These are phyloP conservation scores for Asteroscopus sphinx DNA, from an alignment of 2,888 invertebrate species.

Conservation along the genomic window DNA sequence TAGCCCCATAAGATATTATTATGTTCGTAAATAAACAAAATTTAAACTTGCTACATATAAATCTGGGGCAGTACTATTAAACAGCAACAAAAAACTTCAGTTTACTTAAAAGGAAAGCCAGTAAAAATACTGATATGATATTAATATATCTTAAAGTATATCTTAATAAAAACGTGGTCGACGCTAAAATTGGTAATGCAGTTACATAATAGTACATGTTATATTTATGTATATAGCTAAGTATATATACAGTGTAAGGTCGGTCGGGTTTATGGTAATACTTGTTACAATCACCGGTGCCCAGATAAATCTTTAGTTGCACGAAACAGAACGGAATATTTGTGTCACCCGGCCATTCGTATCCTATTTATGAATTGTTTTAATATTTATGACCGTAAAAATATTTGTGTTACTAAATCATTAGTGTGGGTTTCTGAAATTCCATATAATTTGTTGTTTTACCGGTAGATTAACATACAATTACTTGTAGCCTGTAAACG, in stretches of 20 bases:
- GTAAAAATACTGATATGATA: conserved; percentile 16
- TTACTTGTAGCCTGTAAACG: too few relatives aligned
- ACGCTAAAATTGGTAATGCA: conserved; percentile 31
- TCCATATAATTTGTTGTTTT: too few relatives aligned
- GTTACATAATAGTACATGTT: conserved; percentile 32
- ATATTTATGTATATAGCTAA: conserved; percentile 6
- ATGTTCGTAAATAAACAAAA: too few relatives aligned
- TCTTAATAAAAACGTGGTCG: conserved; percentile 31
- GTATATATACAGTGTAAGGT: conserved; percentile 63
- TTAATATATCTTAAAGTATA: conserved; percentile 18
- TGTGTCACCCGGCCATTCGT: conserved; percentile 54
- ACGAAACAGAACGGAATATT: conserved; percentile 68
- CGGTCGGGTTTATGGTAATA: conserved; percentile 71
- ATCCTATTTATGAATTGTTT: conserved; percentile 54
- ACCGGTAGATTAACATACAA: too few relatives aligned
- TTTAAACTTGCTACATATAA: background rate
- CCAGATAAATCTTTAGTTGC: conserved; percentile 70
- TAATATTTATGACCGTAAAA: conserved; percentile 42
- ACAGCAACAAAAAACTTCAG: background rate
- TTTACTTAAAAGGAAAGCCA: conserved; percentile 32
- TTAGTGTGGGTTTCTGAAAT: too few relatives aligned
- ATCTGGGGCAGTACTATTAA: conserved; percentile 19
- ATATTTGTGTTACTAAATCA: conserved; percentile 20
- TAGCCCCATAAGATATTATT: too few relatives aligned
- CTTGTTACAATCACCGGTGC: conserved; percentile 49